A percentile compares a stretch with the other conserved stretches of the same genome.
phyloP scores from a whole-genome alignment of 1,140 invertebrate genomes.

The Megalonaias nervosa region DNA sequence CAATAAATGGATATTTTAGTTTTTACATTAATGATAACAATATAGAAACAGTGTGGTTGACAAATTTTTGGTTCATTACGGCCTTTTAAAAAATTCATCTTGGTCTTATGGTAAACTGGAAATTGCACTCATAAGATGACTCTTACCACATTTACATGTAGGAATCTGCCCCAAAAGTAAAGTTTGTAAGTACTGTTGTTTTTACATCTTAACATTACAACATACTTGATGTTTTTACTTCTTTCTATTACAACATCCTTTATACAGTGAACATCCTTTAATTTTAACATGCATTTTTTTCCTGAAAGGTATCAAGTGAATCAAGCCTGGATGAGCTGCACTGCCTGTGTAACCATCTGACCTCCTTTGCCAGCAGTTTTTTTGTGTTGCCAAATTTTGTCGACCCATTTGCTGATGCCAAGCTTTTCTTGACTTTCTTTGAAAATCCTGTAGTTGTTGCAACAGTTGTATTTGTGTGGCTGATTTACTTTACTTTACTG shows the following conservation, averaged over 20 bases:
- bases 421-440: slow-evolving; percentile 52
- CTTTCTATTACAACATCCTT: background rate
- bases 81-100: no score
- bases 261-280: background rate
- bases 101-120: no score
- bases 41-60: no score
- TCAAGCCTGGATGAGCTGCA: slow-evolving; percentile 28
- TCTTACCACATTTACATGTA: no score
- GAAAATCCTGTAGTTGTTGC: slow-evolving; percentile 54
- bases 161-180: no score
- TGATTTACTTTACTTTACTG: slow-evolving; percentile 47
- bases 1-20: no score
- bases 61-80: no score
- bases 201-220: no score
- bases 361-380: slow-evolving; percentile 47
- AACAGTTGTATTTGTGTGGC: slow-evolving; percentile 48
- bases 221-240: background rate
- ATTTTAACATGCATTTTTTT: background rate
- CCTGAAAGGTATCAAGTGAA: slow-evolving; percentile 38
- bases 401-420: slow-evolving; percentile 45
- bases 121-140: no score
- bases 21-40: no score
- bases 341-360: slow-evolving; percentile 51
- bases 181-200: no score
- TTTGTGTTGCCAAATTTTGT: slow-evolving; percentile 50